phyloP scores from a whole-genome alignment of 53 echinoderm and acorn worm genomes.

The Arbacia lixula region DNA sequence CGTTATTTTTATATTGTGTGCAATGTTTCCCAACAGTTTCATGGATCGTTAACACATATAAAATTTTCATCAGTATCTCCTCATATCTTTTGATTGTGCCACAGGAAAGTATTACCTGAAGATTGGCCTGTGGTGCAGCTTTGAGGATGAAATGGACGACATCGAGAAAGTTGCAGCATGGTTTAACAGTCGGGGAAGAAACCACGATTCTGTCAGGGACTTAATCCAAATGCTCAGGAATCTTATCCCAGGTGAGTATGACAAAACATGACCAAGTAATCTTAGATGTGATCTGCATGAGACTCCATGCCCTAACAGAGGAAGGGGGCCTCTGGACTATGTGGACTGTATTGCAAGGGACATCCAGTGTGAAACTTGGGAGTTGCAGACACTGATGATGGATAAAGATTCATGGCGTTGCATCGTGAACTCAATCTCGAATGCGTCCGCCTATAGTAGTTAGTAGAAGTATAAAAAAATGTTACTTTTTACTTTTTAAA shows the following conservation, averaged over 20 bases:
- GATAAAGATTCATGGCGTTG: too few relatives aligned
- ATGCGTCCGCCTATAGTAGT: too few relatives aligned
- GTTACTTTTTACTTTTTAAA: too few relatives aligned
- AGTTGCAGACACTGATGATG: too few relatives aligned
- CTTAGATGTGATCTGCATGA: neutral
- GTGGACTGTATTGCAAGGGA: too few relatives aligned
- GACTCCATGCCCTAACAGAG: neutral
- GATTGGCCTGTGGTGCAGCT: constrained; percentile 37
- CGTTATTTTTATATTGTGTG: too few relatives aligned
- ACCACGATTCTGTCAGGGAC: neutral
- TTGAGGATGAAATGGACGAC: constrained; percentile 14
- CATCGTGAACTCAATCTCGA: neutral
- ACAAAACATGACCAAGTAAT: neutral
- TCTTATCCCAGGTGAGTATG: constrained; percentile 51
- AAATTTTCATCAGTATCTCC: neutral
- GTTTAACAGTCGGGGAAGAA: constrained; percentile 47
- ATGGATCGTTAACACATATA: neutral
- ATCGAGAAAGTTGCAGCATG: constrained; percentile 40
- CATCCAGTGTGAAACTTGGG: too few relatives aligned
- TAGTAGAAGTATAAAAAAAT: too few relatives aligned
- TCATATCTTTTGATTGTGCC: neutral
- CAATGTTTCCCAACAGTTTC: too few relatives aligned
- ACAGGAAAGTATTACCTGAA: constrained; percentile 79
- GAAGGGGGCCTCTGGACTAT: too few relatives aligned
- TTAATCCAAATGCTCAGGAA: neutral